phyloP scores from a whole-genome alignment of 2,888 invertebrate genomes.

The Mimas tiliae region DNA sequence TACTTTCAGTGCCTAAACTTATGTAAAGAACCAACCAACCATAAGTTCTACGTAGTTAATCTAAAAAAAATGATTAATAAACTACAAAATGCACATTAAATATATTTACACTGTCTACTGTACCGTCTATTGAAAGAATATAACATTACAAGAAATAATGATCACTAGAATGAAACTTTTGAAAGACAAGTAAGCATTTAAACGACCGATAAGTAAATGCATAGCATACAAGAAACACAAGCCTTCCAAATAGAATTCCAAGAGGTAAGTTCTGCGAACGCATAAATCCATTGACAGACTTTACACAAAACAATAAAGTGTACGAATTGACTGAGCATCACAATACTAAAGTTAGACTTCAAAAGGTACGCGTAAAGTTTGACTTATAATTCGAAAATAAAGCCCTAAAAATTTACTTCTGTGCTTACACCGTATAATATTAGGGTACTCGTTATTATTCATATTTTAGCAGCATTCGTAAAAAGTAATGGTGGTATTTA shows the following conservation, averaged over 20 bases:
- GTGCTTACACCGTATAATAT: too few species aligned
- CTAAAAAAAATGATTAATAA: too few species aligned
- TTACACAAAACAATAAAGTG: slow-evolving; percentile 8
- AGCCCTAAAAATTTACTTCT: too few species aligned
- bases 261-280: slow-evolving; percentile 3
- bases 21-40: too few species aligned
- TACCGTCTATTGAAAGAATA: neutral
- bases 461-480: too few species aligned
- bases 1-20: too few species aligned
- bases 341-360: neutral
- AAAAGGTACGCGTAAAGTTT: neutral
- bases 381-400: neutral
- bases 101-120: too few species aligned
- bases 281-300: neutral
- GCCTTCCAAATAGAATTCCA: slow-evolving; percentile 5
- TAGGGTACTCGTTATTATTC: too few species aligned
- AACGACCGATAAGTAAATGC: slow-evolving; percentile 12
- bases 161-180: neutral
- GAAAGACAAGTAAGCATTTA: slow-evolving; percentile 7
- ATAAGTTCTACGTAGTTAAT: too few species aligned
- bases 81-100: too few species aligned
- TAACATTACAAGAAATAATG: neutral
- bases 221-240: neutral
- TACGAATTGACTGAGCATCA: neutral
- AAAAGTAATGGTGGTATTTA: too few species aligned